Percentiles rank a stretch among this genome's conserved stretches.
Conservation (phyloP, 2,888 invertebrate genomes). For the Ennomos quercinarius region DNA sequence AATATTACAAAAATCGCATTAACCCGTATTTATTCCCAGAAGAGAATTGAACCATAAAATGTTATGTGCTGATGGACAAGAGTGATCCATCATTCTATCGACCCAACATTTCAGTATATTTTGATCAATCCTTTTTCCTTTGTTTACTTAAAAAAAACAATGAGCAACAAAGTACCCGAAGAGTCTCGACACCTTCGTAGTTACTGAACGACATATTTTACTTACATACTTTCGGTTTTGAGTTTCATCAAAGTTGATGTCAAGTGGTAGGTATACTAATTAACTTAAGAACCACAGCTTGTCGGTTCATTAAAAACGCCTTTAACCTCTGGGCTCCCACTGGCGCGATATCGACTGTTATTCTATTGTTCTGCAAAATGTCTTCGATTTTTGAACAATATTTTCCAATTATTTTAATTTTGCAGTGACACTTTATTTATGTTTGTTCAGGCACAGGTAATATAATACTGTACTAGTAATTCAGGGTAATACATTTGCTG, state of each 20-base stretch:
- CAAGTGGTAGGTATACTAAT: conserved; percentile 17
- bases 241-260: conserved; percentile 11
- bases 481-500: background rate
- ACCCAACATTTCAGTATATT: too few relatives aligned
- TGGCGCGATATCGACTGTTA: too few relatives aligned
- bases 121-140: too few relatives aligned
- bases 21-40: conserved; percentile 15
- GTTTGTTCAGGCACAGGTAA: too few relatives aligned
- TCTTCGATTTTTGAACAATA: too few relatives aligned
- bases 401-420: too few relatives aligned
- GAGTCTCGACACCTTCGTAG: conserved; percentile 18
- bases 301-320: background rate
- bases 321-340: too few relatives aligned
- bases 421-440: too few relatives aligned
- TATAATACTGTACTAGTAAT: background rate
- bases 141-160: background rate
- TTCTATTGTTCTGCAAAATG: too few relatives aligned
- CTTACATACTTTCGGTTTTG: conserved; percentile 15
- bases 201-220: conserved; percentile 21
- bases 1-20: conserved; percentile 11
- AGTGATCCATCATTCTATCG: too few relatives aligned
- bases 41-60: background rate
- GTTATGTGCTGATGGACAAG: too few relatives aligned
- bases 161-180: conserved; percentile 21
- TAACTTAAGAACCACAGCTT: conserved; percentile 6